A percentile compares a stretch with the other conserved stretches of the same genome.
Conservation (phyloP, 2,113 vertebrate genomes). For the Stegastes partitus region DNA sequence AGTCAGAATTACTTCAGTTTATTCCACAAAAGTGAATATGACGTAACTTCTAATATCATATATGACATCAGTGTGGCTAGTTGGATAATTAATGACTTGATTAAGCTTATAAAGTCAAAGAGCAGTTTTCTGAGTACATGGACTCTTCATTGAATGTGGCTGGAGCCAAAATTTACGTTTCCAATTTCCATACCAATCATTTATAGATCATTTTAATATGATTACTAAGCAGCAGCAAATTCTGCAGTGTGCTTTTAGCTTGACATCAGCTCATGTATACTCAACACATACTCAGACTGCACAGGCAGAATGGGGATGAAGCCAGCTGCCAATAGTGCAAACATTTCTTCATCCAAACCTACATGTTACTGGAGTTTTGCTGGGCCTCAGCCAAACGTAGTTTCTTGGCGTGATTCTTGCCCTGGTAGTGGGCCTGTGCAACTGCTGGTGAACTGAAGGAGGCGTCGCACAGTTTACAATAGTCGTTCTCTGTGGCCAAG, state of each 20-base stretch:
- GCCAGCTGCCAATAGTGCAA: background rate
- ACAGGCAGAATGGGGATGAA: background rate
- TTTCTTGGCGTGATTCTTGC: constrained; percentile 97
- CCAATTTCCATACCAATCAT: too few relatives aligned
- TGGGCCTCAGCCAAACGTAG: constrained; percentile 94
- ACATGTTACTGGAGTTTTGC: constrained; percentile 88
- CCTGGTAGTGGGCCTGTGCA: constrained; percentile 97
- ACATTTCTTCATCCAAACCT: constrained; percentile 76
- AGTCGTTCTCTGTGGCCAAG: constrained; percentile 97
- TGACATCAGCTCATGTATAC: background rate
- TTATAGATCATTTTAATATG: too few relatives aligned
- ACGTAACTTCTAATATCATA: background rate
- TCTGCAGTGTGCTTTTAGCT: background rate
- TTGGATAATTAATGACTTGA: background rate
- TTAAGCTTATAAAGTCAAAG: background rate
- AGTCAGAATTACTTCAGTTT: background rate
- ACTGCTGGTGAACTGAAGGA: constrained; percentile 97
- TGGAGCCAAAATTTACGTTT: too few relatives aligned
- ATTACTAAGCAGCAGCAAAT: too few relatives aligned
- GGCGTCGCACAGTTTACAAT: constrained; percentile 98
- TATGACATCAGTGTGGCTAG: background rate
- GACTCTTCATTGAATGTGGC: too few relatives aligned
- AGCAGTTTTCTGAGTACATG: too few relatives aligned
- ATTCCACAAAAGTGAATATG: background rate
- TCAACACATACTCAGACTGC: background rate